Evolutionary conservation across 2,797 vertebrate genomes (phyloP), one percentile per base, ranked within the genome.

Genomic region (Hippopotamyrus pictus): DNA sequence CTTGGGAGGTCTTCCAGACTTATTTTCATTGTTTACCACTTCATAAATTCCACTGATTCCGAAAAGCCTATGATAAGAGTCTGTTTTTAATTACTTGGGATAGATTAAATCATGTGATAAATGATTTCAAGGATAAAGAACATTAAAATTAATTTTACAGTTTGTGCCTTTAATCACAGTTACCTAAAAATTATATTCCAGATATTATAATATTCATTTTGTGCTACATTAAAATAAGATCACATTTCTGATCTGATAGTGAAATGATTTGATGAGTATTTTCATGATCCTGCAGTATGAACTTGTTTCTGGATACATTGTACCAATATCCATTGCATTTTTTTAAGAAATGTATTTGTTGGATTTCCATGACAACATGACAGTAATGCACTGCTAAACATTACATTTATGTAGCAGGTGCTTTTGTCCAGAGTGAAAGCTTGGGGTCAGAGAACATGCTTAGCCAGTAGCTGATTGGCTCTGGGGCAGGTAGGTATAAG

Each of bases 31-130:
- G 37, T 79, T 44, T 79, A 44, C 33, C 73, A 44, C 33, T 37
- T 79, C 73, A 79, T 44, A 79, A 79, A 79, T 79, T 79, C 73
- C 17, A 79, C 6, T 44, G 33, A 37, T 79, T 79, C 37, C 0
- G 73, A 9, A 44, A 79, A 44, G 17, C 37, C 2, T 2, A 41
- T 44, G 73, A 44, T 79, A 79, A n/a, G 14, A 44, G 37, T 33
- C 29, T 19, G 33, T 79, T 79, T 41, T 41, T 44, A 69, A 79
- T 79, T 44, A 79, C 73, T 8, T 79, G 33, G 73, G 73, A 79
- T 79, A 79, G 73, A 79, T 79, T 79, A 79, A 79, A 79, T 79
- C 37, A 79, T 79, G 7, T 33, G 65, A 69, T 69, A 69, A 69
- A 69, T 14, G 65, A 44, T 44, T 44, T 79, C 73, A 79, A 79